These are phyloP conservation scores for Amiota mariae DNA, from an alignment of 2,888 invertebrate genomes.

Conservation along the genomic window DNA sequence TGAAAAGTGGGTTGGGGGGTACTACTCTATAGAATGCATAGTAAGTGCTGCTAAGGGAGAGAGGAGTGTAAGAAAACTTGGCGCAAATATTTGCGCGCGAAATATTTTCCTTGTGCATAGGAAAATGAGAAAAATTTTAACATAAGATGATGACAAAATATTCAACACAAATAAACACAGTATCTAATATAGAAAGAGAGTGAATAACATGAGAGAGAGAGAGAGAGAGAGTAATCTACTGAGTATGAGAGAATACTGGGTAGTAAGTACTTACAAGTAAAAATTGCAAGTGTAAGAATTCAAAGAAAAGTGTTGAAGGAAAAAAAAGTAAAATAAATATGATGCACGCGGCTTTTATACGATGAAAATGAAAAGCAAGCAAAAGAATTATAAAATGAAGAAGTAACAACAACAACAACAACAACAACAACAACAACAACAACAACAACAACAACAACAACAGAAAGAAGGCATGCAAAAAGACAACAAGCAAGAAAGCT, in stretches of 20 bases:
- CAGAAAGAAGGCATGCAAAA: conserved; percentile 11
- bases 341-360: background rate
- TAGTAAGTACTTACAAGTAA: background rate
- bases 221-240: background rate
- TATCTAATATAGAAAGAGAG: too few species aligned
- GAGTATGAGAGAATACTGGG: background rate
- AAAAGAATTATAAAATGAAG: background rate
- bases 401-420: background rate
- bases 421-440: background rate
- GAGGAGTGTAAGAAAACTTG: background rate
- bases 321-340: background rate
- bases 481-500: background rate
- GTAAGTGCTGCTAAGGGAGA: background rate
- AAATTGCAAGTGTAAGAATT: conserved; percentile 23
- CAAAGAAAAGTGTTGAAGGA: conserved; percentile 14
- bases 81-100: conserved; percentile 23
- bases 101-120: background rate
- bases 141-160: too few species aligned
- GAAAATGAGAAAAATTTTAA: background rate
- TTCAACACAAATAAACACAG: too few species aligned
- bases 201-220: background rate
- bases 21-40: background rate
- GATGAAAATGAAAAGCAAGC: conserved; percentile 12
- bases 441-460: background rate
- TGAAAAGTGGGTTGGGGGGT: too few species aligned